Evolutionary conservation across 2,888 invertebrate species (phyloP).

Genomic region (Syrista parreyssii): DNA sequence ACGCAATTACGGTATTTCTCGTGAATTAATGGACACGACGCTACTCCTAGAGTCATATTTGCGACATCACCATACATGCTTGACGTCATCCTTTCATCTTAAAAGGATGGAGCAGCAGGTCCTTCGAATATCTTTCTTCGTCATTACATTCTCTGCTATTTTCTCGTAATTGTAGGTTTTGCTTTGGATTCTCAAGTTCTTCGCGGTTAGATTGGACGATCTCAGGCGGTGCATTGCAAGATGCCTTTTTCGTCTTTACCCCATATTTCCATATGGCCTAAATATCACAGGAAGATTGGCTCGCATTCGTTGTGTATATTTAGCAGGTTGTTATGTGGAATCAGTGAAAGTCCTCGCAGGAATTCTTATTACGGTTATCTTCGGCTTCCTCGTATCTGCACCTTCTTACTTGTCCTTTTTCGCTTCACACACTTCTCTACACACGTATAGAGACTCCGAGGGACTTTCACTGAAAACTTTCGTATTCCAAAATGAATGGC

Average conservation of each 20-base stretch:
- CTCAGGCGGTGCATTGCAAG: neutral
- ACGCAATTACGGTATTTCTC: neutral
- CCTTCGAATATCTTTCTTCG: neutral
- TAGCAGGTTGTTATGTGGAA: neutral
- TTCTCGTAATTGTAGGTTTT: neutral
- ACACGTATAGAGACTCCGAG: neutral
- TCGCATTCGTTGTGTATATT: neutral
- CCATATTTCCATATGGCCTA: neutral
- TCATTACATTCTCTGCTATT: neutral
- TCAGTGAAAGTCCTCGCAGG: constrained; percentile 7
- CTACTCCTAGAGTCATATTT: neutral
- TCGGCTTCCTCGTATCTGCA: neutral
- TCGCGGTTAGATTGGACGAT: neutral
- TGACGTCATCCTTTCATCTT: neutral
- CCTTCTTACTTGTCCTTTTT: neutral
- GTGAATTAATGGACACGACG: neutral
- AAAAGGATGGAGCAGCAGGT: neutral
- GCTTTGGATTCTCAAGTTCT: neutral
- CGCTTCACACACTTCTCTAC: neutral
- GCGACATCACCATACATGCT: neutral
- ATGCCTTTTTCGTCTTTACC: neutral
- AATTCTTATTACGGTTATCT: constrained; percentile 3
- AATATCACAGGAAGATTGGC: neutral
- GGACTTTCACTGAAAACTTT: constrained; percentile 4
- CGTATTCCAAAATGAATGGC: neutral